phyloP scores from a whole-genome alignment of 2,888 invertebrate genomes.

The Yponomeuta plumbellus region DNA sequence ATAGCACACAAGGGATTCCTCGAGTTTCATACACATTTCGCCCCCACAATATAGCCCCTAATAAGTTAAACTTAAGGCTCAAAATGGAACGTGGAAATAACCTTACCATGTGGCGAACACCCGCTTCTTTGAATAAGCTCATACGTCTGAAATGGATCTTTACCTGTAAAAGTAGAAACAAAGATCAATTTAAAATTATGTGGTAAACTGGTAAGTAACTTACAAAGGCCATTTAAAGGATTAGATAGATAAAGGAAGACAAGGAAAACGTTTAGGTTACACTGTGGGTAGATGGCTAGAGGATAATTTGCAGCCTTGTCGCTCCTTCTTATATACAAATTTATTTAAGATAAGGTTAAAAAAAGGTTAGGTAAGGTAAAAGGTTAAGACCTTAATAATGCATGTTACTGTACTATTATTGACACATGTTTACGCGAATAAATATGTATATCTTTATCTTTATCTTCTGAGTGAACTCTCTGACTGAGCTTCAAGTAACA shows the following conservation, averaged over 20 bases:
- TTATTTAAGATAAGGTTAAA: no score
- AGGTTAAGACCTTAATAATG: no score
- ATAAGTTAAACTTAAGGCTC: background rate
- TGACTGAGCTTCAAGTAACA: no score
- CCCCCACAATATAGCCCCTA: background rate
- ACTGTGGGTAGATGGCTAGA: no score
- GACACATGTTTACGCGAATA: no score
- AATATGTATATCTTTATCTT: no score
- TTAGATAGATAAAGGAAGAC: background rate
- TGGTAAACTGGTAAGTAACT: background rate
- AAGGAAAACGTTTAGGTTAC: background rate
- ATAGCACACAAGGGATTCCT: conserved; percentile 18
- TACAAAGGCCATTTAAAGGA: background rate
- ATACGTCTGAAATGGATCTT: background rate
- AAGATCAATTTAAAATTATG: background rate
- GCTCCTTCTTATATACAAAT: no score
- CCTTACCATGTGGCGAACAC: background rate
- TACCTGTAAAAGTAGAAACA: background rate
- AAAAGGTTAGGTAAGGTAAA: no score
- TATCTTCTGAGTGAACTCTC: no score
- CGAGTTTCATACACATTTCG: background rate
- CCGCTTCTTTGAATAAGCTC: background rate
- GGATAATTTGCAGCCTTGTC: no score
- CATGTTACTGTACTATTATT: no score
- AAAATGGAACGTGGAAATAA: background rate